phyloP scores from a whole-genome alignment of 2,113 vertebrate species.

The Pitta sordida region DNA sequence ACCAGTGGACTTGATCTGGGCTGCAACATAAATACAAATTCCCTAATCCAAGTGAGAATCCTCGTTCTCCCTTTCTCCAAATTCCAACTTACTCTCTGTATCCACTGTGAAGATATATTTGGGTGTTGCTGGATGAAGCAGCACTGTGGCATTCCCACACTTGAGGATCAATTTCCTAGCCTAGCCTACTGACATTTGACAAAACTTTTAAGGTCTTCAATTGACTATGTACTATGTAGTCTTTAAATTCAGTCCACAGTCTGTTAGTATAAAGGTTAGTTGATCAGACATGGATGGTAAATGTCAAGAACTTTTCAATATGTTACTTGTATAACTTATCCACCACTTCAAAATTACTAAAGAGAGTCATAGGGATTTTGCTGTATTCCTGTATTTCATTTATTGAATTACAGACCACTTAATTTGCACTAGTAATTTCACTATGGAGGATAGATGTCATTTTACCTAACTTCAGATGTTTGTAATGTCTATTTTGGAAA shows the following conservation, averaged over 20 bases:
- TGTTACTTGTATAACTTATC: not conserved
- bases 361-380: not conserved
- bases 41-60: not conserved
- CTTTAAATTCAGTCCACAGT: not conserved
- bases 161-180: not conserved
- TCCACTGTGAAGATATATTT: not conserved
- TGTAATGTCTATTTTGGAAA: not conserved
- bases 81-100: not conserved
- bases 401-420: not conserved
- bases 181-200: slow-evolving; percentile 85
- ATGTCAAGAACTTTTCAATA: not conserved
- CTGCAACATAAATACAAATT: slow-evolving; percentile 2
- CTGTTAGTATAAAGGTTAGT: not conserved
- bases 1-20: not conserved
- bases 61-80: not conserved
- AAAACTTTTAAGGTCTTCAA: slow-evolving; percentile 90
- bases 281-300: not conserved
- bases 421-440: not conserved
- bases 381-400: not conserved
- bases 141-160: not conserved
- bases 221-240: not conserved
- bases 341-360: not conserved
- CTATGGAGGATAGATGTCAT: not conserved
- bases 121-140: not conserved
- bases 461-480: not conserved